phyloP scores from a whole-genome alignment of 92 coral and sea anemone genomes.

The Heteractis magnifica region DNA sequence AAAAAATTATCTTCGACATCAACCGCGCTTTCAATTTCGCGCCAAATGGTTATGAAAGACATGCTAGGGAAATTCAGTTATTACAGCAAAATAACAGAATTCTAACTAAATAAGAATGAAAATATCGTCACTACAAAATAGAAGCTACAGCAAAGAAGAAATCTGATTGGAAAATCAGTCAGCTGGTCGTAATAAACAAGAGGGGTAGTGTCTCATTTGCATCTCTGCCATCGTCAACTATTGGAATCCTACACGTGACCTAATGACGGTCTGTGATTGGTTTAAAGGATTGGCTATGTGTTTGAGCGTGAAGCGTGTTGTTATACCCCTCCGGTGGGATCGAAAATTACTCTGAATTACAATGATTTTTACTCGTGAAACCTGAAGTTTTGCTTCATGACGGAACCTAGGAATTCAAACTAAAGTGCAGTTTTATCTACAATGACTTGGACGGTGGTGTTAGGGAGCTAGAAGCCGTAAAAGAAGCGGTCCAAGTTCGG shows the following conservation, averaged over 20 bases:
- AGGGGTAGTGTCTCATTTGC: slow-evolving; percentile 28
- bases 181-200: slow-evolving; percentile 5
- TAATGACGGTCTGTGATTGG: slow-evolving; percentile 30
- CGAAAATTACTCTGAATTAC: slow-evolving; percentile 62
- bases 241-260: slow-evolving; percentile 52
- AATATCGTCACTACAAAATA: neutral
- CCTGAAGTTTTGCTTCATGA: slow-evolving; percentile 47
- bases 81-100: neutral
- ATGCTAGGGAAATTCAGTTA: neutral
- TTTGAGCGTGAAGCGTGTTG: slow-evolving; percentile 46
- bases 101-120: neutral
- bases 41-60: slow-evolving; percentile 16
- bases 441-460: slow-evolving; percentile 25
- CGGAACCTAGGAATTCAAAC: slow-evolving; percentile 24
- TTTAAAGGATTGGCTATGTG: slow-evolving; percentile 30
- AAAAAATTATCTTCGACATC: neutral
- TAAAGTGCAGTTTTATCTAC: slow-evolving; percentile 22
- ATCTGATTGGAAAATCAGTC: slow-evolving; percentile 1
- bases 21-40: slow-evolving; percentile 34
- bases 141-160: neutral
- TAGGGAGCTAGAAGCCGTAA: slow-evolving; percentile 29
- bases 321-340: slow-evolving; percentile 88
- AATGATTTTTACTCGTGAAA: slow-evolving; percentile 76
- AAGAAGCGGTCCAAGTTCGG: slow-evolving; percentile 37
- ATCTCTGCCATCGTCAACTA: slow-evolving; percentile 32